A percentile compares a stretch with the other conserved stretches of the same genome.
These are phyloP conservation scores for Lytechinus pictus DNA, from an alignment of 35 echinoderm and acorn worm species.

Conservation along the genomic window DNA sequence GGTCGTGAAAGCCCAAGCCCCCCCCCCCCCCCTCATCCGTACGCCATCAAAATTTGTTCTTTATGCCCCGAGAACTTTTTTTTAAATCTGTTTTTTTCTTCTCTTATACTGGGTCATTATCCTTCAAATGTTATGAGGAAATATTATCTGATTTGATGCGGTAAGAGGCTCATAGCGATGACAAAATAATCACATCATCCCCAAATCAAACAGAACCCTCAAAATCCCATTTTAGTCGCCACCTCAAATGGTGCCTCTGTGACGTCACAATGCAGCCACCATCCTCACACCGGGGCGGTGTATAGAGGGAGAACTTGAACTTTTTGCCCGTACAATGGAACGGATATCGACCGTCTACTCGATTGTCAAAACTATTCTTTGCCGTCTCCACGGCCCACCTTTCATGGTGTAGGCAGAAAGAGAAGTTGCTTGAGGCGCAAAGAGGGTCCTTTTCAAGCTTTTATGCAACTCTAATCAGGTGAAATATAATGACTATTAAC, in stretches of 20 bases:
- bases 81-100: no score
- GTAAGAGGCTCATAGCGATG: background rate
- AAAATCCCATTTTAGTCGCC: background rate
- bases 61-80: no score
- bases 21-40: no score
- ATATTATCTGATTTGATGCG: background rate
- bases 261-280: background rate
- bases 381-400: background rate
- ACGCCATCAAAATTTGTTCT: no score
- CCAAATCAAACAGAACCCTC: background rate
- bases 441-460: background rate
- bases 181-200: background rate
- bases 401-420: background rate
- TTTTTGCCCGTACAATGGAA: background rate
- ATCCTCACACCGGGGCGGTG: background rate
- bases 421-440: background rate
- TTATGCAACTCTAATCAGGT: background rate
- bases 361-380: slow-evolving; percentile 5
- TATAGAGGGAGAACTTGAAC: background rate
- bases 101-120: no score
- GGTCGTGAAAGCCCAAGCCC: no score
- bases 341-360: background rate
- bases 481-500: background rate
- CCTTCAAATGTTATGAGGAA: background rate
- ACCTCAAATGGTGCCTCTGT: background rate